These are phyloP conservation scores for Leptinotarsa tumamoca DNA, from an alignment of 2,888 invertebrate species.

Conservation along the genomic window DNA sequence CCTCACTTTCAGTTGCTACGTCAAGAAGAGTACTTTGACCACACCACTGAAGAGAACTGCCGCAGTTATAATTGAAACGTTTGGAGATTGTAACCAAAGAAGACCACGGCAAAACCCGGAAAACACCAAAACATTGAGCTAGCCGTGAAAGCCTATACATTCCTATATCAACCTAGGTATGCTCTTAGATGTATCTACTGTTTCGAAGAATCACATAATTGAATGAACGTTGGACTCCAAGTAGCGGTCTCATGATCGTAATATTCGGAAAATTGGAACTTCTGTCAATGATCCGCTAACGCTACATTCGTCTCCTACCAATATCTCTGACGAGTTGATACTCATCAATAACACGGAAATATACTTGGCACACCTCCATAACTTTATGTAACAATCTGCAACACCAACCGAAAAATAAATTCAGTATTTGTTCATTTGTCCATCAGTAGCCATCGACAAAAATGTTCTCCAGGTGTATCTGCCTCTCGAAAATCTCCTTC, in stretches of 20 bases:
- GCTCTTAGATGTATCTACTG: neutral
- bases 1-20: no score
- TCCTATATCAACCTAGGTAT: no score
- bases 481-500: constrained; percentile 43
- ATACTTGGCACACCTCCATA: constrained; percentile 30
- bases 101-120: no score
- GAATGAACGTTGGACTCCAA: neutral
- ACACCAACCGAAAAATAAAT: neutral
- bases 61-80: no score
- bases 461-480: constrained; percentile 52
- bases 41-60: no score
- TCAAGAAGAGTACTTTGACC: no score
- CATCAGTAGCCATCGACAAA: constrained; percentile 29
- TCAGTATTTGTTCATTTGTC: constrained; percentile 41
- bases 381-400: constrained; percentile 28
- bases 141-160: no score
- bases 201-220: neutral
- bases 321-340: neutral
- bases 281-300: neutral
- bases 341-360: constrained; percentile 24
- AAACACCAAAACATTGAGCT: no score
- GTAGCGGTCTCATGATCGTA: neutral
- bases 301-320: neutral
- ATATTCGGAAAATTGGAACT: neutral
- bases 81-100: no score